Percentiles rank a stretch among this genome's conserved stretches.
phyloP scores from a whole-genome alignment of 2,888 invertebrate species.

The Andrena fulva region DNA sequence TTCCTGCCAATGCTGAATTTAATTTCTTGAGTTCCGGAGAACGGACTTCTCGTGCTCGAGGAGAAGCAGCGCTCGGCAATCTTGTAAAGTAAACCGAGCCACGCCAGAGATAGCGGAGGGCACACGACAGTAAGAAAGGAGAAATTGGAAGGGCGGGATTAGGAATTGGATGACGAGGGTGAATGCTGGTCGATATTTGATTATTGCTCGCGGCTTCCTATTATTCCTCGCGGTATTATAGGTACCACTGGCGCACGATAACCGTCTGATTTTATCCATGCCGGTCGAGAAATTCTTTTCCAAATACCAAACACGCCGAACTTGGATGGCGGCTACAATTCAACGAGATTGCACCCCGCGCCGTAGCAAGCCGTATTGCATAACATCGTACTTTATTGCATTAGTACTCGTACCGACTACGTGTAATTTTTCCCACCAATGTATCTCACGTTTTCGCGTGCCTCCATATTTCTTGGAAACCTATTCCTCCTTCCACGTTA shows the following conservation, averaged over 20 bases:
- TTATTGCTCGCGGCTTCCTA: no score
- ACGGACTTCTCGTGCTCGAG: no score
- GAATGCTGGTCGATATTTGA: background rate
- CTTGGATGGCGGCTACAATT: background rate
- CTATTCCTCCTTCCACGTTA: background rate
- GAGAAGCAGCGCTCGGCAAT: no score
- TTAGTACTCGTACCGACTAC: background rate
- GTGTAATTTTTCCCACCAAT: background rate
- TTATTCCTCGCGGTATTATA: no score
- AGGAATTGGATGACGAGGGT: background rate
- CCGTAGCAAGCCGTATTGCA: background rate
- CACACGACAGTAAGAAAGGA: background rate
- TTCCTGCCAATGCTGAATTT: background rate
- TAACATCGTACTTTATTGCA: conserved; percentile 5
- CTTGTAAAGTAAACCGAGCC: no score
- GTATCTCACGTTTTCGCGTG: background rate
- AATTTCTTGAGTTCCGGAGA: background rate
- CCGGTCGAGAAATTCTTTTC: conserved; percentile 8
- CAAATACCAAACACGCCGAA: background rate
- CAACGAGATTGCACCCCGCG: conserved; percentile 7
- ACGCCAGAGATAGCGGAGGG: no score
- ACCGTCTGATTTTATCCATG: background rate
- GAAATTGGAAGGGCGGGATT: background rate
- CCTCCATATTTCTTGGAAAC: background rate
- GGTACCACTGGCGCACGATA: no score